These are phyloP conservation scores for Agrochola macilenta DNA, from an alignment of 2,888 invertebrate species.

Conservation along the genomic window DNA sequence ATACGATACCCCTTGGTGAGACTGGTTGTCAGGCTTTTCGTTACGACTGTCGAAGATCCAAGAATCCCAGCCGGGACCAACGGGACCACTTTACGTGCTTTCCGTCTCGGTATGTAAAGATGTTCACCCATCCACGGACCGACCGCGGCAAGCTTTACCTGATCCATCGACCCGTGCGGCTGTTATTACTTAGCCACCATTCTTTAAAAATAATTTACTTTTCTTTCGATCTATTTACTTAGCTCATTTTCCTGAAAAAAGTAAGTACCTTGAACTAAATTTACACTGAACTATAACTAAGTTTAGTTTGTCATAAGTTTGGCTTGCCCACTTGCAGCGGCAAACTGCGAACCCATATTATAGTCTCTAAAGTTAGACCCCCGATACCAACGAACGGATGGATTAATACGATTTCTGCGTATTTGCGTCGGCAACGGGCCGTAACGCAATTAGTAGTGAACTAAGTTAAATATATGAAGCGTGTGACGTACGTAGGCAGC, in stretches of 20 bases:
- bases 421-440: conserved; percentile 64
- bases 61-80: no score
- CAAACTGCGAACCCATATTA: conserved; percentile 24
- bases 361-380: conserved; percentile 44
- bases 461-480: conserved; percentile 67
- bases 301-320: conserved; percentile 11
- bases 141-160: no score
- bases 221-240: neutral
- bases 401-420: conserved; percentile 67
- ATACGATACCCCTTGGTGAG: no score
- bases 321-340: conserved; percentile 11
- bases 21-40: no score
- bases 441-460: conserved; percentile 67
- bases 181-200: no score
- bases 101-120: no score
- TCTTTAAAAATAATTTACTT: neutral
- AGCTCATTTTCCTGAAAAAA: neutral
- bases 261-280: neutral
- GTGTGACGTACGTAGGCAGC: conserved; percentile 54
- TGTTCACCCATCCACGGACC: no score
- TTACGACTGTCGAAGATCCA: no score
- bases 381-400: conserved; percentile 49
- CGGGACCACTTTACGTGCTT: no score
- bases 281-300: neutral
- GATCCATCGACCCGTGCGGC: no score